These are phyloP conservation scores for Tursiops truncatus DNA, from an alignment of 2,113 vertebrate species.

Conservation along the genomic window DNA sequence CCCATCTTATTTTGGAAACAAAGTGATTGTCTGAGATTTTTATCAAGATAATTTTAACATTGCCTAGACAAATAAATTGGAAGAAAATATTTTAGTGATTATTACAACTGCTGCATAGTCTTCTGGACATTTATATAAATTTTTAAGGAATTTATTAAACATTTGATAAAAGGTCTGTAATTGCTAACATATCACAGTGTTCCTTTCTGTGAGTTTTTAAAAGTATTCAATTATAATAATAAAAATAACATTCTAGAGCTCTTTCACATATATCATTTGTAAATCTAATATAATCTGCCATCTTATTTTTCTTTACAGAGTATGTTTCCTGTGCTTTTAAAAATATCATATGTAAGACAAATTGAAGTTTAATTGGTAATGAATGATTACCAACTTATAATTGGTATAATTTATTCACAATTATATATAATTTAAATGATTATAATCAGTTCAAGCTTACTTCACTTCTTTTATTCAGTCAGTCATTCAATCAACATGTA, in stretches of 20 bases:
- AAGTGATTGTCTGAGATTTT: neutral
- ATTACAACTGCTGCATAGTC: neutral
- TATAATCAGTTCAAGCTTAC: neutral
- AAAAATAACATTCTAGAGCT: neutral
- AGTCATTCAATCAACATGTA: neutral
- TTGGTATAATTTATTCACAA: neutral
- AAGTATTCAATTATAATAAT: neutral
- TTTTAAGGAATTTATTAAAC: conserved; percentile 17
- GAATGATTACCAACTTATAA: neutral
- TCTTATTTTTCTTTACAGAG: neutral
- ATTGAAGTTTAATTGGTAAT: neutral
- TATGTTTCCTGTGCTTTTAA: neutral
- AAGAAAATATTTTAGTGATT: neutral
- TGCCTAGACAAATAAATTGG: neutral
- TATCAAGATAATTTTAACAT: neutral
- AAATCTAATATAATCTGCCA: neutral
- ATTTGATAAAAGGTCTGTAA: neutral
- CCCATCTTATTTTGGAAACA: neutral
- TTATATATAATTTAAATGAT: neutral
- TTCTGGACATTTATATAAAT: neutral
- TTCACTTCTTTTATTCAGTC: neutral
- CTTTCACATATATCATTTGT: neutral
- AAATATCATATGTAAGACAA: neutral
- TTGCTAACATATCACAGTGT: neutral
- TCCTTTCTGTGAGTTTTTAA: neutral